Evolutionary conservation across 2,888 invertebrate species (phyloP), one percentile per base, ranked within the genome.

Genomic region (Chromoteleia sp.): DNA sequence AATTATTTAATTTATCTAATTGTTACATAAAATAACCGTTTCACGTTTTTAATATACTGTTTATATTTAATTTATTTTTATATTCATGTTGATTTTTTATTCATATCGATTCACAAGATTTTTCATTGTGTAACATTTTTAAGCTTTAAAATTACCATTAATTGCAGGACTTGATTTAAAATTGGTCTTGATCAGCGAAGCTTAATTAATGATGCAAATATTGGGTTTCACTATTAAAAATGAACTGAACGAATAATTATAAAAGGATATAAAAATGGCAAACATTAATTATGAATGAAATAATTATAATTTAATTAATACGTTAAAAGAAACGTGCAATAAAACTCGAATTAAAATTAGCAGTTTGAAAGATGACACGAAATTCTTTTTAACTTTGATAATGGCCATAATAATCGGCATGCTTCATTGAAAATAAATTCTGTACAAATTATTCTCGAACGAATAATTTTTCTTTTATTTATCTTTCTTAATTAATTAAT

Each of bases 211-310:
- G n/a, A n/a, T n/a, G 25, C 25, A 25, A 25, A 6, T 25, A 6
- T 25, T 25, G 25, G 5, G 2, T 25, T 25, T 25, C 25, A 25
- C 5, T 25, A 25, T n/a, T n/a, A n/a, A 29, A 29, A 29, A 29
- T 29, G 12, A 41, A 41, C 4, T 12, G 4, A 41, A 41, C 4
- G 41, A 14, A 2, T 41, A 14, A 41, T 1, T 43, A 10, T 43
- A 17, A 50, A 12, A 50, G n/a, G 33, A 50, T 6, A 12, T n/a
- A n/a, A 25, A 25, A 50, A 12, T 50, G 1, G 25, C 21, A n/a
- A 50, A 50, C 25, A 12, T 50, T 50, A 50, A 50, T 50, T 50
- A 25, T 50, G 12, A 29, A 21, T 29, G 21, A 25, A 50, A 50
- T 25, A 50, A 50, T 50, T 50, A 41, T 41, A 33, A 33, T 33